Base-by-base conservation (phyloP, 2,888 invertebrate genomes). In the Aspidiotus rigidus region DNA sequence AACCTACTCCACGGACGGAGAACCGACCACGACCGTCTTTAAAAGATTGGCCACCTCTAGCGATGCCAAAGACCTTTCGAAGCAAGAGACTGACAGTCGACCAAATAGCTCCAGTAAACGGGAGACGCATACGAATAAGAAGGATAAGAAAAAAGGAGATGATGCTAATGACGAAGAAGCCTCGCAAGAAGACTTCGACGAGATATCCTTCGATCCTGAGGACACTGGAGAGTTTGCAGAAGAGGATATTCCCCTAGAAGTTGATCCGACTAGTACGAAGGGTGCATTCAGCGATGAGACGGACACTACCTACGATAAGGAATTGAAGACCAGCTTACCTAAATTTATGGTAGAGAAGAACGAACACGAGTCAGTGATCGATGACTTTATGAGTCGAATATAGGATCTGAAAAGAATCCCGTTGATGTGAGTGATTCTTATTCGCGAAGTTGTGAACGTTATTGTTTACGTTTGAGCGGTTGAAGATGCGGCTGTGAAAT, bases 261-360 rank as follows among this genome's bases (percentile, higher is more conserved):
- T 62, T 41, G 71, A 71, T 59, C 69, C 71, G 81, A 81, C 79
- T 59, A 80, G 80, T 72, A 83, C 84, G 42, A 83, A 82, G 71
- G 85, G 84, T 15, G 84, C 84, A 44, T 85, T 82, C 77, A 85
- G 84, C 76, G 82, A 83, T n/a, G 87, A 87, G 75, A 86, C 87
- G 0, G 80, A 81, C 75, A 83, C 85, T 1, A 80, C 82, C 53
- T 87, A 84, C 75, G 86, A 87, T 74, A 83, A 84, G 72, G 76
- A 81, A 17, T 80, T 85, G 64, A 86, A 85, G 17, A 81, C 85
- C 15, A 82, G 84, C 49, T 77, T 88, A 72, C 87, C 88, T 1
- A 83, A 81, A 74, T 88, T 83, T 75, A 87, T 88, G 86, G 76
- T 87, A 69, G 81, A 83, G 71, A 83, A 82, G 77, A 85, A 86